Evolutionary conservation across 1,140 invertebrate species (phyloP).

Genomic region (Zaprionus taronus): DNA sequence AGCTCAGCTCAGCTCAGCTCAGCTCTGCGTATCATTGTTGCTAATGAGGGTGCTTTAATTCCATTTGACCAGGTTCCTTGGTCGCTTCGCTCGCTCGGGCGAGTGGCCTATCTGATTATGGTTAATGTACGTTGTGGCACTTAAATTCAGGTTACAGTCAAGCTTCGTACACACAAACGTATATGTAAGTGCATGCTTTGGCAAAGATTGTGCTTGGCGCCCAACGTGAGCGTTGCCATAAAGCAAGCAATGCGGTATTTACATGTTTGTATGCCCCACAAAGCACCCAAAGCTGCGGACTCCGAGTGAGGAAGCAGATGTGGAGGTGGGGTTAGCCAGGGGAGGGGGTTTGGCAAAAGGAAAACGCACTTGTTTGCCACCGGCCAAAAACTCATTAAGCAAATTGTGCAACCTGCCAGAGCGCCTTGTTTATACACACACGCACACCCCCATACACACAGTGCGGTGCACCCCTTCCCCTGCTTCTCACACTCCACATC

Average conservation of each 20-base stretch:
- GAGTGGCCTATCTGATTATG: constrained; percentile 26
- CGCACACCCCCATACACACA: not conserved
- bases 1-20: not conserved
- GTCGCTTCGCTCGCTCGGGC: not conserved
- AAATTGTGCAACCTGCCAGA: constrained; percentile 54
- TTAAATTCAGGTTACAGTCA: constrained; percentile 22
- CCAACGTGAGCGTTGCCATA: not conserved
- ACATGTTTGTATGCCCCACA: constrained; percentile 4
- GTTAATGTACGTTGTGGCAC: constrained; percentile 23
- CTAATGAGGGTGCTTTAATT: constrained; percentile 35
- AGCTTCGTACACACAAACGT: not conserved
- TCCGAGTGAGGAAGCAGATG: not conserved
- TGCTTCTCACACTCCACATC: not conserved
- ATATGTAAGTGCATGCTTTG: not conserved
- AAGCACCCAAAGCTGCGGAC: not conserved
- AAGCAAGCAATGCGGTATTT: constrained; percentile 4
- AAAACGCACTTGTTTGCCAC: constrained; percentile 19
- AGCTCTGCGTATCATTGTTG: not conserved
- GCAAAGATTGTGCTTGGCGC: constrained; percentile 2
- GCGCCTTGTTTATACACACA: constrained; percentile 17
- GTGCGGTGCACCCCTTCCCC: not conserved
- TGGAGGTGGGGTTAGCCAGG: not conserved
- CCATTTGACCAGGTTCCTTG: constrained; percentile 8
- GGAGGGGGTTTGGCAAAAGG: too few species aligned
- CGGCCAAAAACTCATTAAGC: constrained; percentile 66